Conservation (phyloP, 2,797 vertebrate species). For the Xenops minutus region DNA sequence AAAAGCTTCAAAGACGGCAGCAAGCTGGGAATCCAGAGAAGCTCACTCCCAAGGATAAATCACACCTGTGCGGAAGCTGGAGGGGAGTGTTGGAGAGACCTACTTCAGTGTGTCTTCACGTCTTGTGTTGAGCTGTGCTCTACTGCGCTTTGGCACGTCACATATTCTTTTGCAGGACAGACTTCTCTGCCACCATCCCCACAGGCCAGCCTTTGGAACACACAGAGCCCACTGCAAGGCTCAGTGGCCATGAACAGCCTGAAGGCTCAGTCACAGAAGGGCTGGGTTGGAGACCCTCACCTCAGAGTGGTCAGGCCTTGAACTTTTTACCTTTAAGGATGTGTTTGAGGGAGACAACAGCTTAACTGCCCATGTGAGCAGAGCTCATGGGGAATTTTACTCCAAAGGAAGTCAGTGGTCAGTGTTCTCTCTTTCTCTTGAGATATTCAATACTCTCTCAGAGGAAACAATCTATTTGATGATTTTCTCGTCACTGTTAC, state of each 20-base stretch:
- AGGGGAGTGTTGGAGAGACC: background rate
- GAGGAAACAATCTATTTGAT: background rate
- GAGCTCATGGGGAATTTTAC: background rate
- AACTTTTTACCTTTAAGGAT: background rate
- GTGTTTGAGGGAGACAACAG: background rate
- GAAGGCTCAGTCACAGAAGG: background rate
- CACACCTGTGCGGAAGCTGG: background rate
- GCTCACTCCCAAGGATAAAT: background rate
- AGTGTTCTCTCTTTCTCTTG: background rate
- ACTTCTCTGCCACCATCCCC: background rate
- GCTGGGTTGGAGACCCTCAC: background rate
- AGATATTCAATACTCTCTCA: background rate
- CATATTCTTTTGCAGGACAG: too few relatives aligned
- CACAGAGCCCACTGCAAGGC: background rate
- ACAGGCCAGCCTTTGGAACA: accelerated
- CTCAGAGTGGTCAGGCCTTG: background rate
- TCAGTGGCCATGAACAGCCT: background rate
- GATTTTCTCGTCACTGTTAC: background rate
- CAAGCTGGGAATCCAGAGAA: background rate
- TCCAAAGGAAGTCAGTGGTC: background rate
- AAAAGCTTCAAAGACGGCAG: background rate
- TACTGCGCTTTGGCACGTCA: accelerated
- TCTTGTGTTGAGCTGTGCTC: background rate
- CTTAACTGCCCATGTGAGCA: background rate
- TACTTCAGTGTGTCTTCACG: background rate